A percentile compares a stretch with the other conserved stretches of the same genome.
phyloP scores from a whole-genome alignment of 2,113 vertebrate species.

The Oryzias curvinotus region DNA sequence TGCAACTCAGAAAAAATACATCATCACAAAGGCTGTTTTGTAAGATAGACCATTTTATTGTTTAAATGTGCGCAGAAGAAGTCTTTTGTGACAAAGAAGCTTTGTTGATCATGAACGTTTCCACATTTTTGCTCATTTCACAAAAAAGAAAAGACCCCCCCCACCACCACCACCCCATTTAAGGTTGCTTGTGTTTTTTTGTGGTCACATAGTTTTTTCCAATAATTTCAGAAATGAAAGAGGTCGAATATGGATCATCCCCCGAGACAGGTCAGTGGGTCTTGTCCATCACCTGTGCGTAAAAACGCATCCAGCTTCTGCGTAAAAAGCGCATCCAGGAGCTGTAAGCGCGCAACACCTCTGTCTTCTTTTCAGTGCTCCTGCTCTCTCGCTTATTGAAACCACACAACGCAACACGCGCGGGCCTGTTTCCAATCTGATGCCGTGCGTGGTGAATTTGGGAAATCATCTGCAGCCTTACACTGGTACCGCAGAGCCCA shows the following conservation, averaged over 20 bases:
- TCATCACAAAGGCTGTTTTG: conserved; percentile 25
- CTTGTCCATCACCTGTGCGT: neutral
- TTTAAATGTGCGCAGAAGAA: conserved; percentile 2
- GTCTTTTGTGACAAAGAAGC: neutral
- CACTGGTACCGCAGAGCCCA: conserved; percentile 67
- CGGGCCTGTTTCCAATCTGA: conserved; percentile 77
- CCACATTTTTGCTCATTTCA: conserved; percentile 29
- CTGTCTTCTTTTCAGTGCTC: conserved; percentile 33
- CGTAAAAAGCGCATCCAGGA: conserved; percentile 4
- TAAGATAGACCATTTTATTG: conserved; percentile 16
- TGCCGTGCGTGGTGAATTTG: conserved; percentile 78
- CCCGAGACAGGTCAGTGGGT: neutral
- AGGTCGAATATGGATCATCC: conserved; percentile 3
- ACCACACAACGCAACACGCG: conserved; percentile 59
- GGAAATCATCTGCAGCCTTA: conserved; percentile 76
- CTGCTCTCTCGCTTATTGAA: conserved; percentile 55
- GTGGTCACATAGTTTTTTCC: neutral
- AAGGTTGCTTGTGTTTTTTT: conserved; percentile 23
- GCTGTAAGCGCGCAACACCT: conserved; percentile 17
- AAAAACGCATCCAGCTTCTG: neutral
- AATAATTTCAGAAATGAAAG: conserved; percentile 23
- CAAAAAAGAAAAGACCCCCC: conserved; percentile 1
- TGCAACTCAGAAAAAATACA: conserved; percentile 26
- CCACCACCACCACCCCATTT: neutral
- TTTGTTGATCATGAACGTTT: conserved; percentile 25